Conservation (phyloP, 1,140 invertebrate genomes). For the Hesperophylax magnus region DNA sequence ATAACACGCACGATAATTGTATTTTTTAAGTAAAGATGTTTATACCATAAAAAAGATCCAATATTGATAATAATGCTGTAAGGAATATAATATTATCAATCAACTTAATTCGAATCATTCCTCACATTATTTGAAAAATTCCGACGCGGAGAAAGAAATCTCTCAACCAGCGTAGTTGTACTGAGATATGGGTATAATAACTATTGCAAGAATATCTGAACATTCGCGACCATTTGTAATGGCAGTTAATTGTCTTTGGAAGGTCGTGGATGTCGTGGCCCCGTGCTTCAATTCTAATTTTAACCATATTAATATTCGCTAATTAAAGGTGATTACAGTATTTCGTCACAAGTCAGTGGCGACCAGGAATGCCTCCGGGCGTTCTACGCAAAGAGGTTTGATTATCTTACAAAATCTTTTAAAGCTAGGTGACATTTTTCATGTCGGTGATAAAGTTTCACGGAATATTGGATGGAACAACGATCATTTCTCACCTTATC, state of each 20-base stretch:
- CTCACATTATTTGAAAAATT: no score
- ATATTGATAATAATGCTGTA: no score
- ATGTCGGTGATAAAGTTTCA: background rate
- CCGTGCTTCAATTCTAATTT: slow-evolving; percentile 49
- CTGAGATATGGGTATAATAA: no score
- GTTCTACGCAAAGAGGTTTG: background rate
- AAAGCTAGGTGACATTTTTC: slow-evolving; percentile 20
- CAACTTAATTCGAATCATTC: no score
- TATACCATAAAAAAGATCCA: no score
- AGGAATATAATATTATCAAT: no score
- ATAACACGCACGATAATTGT: no score
- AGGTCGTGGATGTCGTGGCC: background rate
- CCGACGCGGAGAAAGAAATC: no score
- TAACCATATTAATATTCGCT: slow-evolving; percentile 45
- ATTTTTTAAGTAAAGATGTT: no score
- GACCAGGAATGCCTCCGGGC: background rate
- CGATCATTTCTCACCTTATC: background rate
- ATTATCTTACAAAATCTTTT: slow-evolving; percentile 2
- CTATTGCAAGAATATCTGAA: background rate
- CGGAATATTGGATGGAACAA: background rate
- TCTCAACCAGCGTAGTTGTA: no score
- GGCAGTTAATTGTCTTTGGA: background rate
- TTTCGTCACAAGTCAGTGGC: slow-evolving; percentile 47
- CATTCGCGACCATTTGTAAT: background rate
- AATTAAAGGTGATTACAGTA: slow-evolving; percentile 48